These are phyloP conservation scores for Lasioglossum oenotherae DNA, from an alignment of 2,888 invertebrate genomes.

Conservation along the genomic window DNA sequence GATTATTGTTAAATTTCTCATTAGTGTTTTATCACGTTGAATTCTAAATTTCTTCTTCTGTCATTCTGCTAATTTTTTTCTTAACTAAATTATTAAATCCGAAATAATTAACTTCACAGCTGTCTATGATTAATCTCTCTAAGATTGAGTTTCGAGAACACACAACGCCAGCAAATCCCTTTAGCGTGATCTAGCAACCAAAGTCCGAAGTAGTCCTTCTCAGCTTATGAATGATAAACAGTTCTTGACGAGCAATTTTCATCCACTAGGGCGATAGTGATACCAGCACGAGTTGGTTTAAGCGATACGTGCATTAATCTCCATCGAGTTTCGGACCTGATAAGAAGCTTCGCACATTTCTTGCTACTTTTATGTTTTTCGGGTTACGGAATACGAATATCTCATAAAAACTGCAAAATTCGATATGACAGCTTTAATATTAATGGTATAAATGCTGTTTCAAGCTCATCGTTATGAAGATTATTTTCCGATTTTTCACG, in stretches of 20 bases:
- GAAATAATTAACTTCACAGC: neutral
- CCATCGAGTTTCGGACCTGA: conserved; percentile 40
- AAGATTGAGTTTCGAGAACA: neutral
- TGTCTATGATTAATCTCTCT: neutral
- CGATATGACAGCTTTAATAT: too few species aligned
- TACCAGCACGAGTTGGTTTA: conserved; percentile 30
- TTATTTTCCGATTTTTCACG: too few species aligned
- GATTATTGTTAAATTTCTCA: too few species aligned
- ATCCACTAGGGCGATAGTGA: conserved; percentile 8
- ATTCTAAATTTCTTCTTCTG: neutral
- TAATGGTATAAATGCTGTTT: too few species aligned
- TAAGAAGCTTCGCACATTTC: neutral
- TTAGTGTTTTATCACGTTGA: too few species aligned
- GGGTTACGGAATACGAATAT: too few species aligned
- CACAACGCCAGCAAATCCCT: neutral
- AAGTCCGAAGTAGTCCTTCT: neutral
- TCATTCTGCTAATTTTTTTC: neutral
- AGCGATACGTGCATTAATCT: conserved; percentile 50
- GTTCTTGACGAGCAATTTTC: conserved; percentile 35
- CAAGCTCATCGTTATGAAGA: too few species aligned
- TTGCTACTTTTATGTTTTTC: neutral
- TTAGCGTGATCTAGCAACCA: neutral
- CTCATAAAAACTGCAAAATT: too few species aligned
- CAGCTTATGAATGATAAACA: conserved; percentile 10
- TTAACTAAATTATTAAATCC: neutral